phyloP scores from a whole-genome alignment of 2,113 vertebrate genomes.

The Leiothrix lutea region DNA sequence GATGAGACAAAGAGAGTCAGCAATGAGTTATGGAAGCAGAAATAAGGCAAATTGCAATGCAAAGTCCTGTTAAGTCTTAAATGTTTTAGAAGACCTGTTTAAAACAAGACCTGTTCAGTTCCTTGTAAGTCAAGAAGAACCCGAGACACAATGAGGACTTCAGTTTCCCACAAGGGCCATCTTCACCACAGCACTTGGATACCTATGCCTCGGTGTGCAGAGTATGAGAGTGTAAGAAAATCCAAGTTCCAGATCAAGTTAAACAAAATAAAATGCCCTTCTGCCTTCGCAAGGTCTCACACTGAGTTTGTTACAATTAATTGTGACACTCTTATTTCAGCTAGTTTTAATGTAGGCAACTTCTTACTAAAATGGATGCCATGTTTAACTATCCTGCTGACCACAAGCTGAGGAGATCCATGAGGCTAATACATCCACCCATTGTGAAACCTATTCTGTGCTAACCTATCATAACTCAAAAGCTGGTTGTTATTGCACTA shows the following conservation, averaged over 20 bases:
- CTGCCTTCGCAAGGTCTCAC: not conserved
- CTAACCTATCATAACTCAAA: conserved; percentile 50
- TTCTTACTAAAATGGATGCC: not conserved
- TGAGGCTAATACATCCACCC: not conserved
- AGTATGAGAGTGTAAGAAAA: not conserved
- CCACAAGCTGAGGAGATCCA: conserved; percentile 27
- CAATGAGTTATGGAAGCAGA: not conserved
- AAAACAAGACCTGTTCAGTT: not conserved
- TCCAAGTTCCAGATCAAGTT: not conserved
- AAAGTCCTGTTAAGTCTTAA: not conserved
- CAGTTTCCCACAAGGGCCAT: not conserved
- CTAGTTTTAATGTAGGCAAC: not conserved
- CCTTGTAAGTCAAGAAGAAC: not conserved
- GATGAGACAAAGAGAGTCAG: not conserved
- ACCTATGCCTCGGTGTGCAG: not conserved
- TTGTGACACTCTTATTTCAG: not conserved
- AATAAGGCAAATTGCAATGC: not conserved
- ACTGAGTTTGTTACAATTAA: not conserved
- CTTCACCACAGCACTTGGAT: not conserved
- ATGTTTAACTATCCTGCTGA: conserved; percentile 8
- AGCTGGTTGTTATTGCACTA: conserved; percentile 52
- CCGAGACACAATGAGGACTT: not conserved
- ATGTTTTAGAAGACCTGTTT: not conserved
- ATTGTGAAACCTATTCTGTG: conserved; percentile 36
- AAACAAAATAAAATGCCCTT: not conserved